A percentile compares a stretch with the other conserved stretches of the same genome.
Evolutionary conservation across 1,140 invertebrate species (phyloP).

Genomic region (Asbolus verrucosus): DNA sequence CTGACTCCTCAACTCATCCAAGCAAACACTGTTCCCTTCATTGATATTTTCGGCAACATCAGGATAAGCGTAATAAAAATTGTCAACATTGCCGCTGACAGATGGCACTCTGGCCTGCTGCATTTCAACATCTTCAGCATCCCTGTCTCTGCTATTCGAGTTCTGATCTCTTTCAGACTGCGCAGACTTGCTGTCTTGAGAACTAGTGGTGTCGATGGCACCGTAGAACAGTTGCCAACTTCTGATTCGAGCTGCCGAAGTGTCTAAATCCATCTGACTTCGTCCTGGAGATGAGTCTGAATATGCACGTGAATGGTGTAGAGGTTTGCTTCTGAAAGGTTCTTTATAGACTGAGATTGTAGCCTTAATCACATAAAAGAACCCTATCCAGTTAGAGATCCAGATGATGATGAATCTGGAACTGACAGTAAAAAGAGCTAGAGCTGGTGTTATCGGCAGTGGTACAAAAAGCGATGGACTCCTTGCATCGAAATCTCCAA

Average conservation of each 20-base stretch:
- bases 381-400: constrained; percentile 13
- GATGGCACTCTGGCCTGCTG: not conserved
- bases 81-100: not conserved
- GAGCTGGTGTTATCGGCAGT: constrained; percentile 26
- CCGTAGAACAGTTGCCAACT: constrained; percentile 56
- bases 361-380: not conserved
- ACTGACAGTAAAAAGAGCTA: not conserved
- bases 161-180: constrained; percentile 27
- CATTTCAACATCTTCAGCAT: not conserved
- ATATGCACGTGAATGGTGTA: not conserved
- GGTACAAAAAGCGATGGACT: constrained; percentile 47
- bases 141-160: constrained; percentile 14
- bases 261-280: constrained; percentile 40
- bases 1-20: constrained; percentile 33
- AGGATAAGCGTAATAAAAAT: constrained; percentile 2
- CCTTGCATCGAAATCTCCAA: constrained; percentile 49
- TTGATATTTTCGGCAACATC: not conserved
- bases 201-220: constrained; percentile 46
- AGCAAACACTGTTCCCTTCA: not conserved
- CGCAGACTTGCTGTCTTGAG: constrained; percentile 24
- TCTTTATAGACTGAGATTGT: not conserved
- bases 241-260: constrained; percentile 50
- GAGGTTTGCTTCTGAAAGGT: not conserved
- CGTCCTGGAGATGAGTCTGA: no score
- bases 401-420: constrained; percentile 10